These are phyloP conservation scores for Leptoteleia sp. DNA, from an alignment of 1,140 invertebrate genomes.

Conservation along the genomic window DNA sequence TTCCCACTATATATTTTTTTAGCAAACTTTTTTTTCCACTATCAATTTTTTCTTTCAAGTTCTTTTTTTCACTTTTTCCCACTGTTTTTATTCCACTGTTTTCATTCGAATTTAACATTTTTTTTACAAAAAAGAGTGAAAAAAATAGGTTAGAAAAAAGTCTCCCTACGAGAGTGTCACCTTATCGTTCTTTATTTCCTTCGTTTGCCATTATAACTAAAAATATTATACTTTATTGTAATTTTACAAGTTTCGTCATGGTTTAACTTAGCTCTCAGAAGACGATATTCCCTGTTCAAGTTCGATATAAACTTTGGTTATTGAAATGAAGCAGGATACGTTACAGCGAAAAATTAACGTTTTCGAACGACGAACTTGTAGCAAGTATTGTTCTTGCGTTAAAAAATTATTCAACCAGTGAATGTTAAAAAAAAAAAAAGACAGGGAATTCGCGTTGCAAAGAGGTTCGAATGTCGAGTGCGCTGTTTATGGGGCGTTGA, in stretches of 20 bases:
- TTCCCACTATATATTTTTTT: no score
- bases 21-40: no score
- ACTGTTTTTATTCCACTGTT: no score
- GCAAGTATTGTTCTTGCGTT: constrained; percentile 45
- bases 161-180: no score
- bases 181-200: constrained; percentile 50
- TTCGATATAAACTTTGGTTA: constrained; percentile 33
- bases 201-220: constrained; percentile 44
- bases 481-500: constrained; percentile 4
- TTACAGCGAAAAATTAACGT: constrained; percentile 36
- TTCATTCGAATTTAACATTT: no score
- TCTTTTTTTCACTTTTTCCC: no score
- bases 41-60: no score
- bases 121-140: no score
- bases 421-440: constrained; percentile 18
- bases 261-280: no score
- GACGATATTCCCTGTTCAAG: constrained; percentile 7
- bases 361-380: constrained; percentile 28
- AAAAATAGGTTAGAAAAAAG: no score
- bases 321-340: constrained; percentile 44
- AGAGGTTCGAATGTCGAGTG: constrained; percentile 1
- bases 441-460: background rate
- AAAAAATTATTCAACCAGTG: constrained; percentile 11
- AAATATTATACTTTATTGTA: constrained; percentile 47
- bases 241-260: constrained; percentile 51